Evolutionary conservation across 1,140 invertebrate genomes (phyloP), one percentile per base, ranked within the genome.

Genomic region (Sycophaga agraensis): DNA sequence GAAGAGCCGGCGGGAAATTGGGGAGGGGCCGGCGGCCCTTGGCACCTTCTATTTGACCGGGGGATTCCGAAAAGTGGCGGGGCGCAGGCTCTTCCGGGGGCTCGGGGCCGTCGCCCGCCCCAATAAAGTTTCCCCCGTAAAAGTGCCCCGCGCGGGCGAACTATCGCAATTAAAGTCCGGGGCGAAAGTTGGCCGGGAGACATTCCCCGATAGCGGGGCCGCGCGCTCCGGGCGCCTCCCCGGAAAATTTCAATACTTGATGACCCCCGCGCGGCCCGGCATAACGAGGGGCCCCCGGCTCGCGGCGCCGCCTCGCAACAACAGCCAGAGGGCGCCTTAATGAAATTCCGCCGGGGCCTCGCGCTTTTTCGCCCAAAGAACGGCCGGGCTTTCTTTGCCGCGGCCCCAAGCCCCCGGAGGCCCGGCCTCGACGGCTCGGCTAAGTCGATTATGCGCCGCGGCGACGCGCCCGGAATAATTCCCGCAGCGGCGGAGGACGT

Each of bases 211-310:
- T 11, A 11, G 28, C 28, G 28, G 11, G 28, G 4, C 28, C 28
- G 28, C 4, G 28, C 4, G 11, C 28, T 31, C 28, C 28, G 5
- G 5, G 5, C 28, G 5, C 28, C 28, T 11, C 28, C 46, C 1
- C 17, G 26, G 11, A 34, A 56, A 42, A 59, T 59, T 59, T 59
- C 57, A 59, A 59, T 59, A 59, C 46, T 59, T 59, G 51, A 51
- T 43, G 57, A 51, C 35, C 46, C 17, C 2, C 40, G 26, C 51
- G 37, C 0, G 16, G 14, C 11, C 26, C 24, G 11, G 24, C 37
- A 8, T 14, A 40, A 22, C 46, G 19, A 31, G 26, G 26, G 31
- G 48, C 4, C 37, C 37, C 7, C n/a, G 16, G 4, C 14, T 46
- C 34, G 35, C 26, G 48, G 35, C 26, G 48, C 28, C 28, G 16